phyloP scores from a whole-genome alignment of 2,113 vertebrate species.

The Phyllostomus hastatus region DNA sequence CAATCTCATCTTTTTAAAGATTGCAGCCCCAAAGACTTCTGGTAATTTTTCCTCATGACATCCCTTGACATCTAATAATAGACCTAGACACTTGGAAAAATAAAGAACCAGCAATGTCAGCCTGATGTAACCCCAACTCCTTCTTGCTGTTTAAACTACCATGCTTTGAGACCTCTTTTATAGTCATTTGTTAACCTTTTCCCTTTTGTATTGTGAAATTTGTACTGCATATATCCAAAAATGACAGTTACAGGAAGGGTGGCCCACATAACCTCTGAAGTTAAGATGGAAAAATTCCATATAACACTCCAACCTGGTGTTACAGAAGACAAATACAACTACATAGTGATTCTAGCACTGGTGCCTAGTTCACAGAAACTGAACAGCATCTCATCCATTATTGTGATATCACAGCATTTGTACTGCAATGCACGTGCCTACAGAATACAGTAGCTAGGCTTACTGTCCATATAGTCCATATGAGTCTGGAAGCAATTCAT shows the following conservation, averaged over 20 bases:
- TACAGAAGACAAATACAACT: not conserved
- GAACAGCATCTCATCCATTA: not conserved
- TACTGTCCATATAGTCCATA: not conserved
- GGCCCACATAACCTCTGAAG: not conserved
- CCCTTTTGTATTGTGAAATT: not conserved
- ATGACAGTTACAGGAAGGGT: not conserved
- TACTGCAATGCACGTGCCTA: not conserved
- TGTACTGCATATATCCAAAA: not conserved
- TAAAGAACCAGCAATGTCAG: not conserved
- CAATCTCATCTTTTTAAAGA: not conserved
- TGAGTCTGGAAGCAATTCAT: not conserved
- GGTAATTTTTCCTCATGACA: conserved; percentile 20
- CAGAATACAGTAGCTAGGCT: not conserved
- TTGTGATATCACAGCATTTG: not conserved
- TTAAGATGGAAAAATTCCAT: not conserved
- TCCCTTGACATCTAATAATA: not conserved
- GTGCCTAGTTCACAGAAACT: not conserved
- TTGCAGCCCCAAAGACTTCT: not conserved
- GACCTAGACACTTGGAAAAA: not conserved
- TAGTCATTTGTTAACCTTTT: conserved; percentile 22
- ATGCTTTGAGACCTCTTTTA: not conserved
- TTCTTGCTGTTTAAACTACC: conserved; percentile 7
- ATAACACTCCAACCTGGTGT: not conserved
- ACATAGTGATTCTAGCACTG: not conserved
- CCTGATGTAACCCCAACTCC: not conserved